Evolutionary conservation across 2,888 invertebrate species (phyloP).

Genomic region (Netelia inedita): DNA sequence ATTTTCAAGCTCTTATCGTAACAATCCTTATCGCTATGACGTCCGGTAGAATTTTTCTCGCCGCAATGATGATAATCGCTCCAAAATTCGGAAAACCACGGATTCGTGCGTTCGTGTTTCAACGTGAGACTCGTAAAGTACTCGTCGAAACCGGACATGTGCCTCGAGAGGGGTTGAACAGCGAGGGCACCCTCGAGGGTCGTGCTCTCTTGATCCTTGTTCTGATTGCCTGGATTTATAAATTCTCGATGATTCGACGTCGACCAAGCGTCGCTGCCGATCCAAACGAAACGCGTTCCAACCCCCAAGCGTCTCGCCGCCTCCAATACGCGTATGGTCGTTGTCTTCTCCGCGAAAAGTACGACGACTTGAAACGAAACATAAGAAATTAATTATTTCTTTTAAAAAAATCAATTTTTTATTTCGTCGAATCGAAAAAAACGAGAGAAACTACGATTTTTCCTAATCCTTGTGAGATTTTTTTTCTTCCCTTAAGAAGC

Average conservation of each 20-base stretch:
- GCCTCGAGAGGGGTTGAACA: slow-evolving; percentile 85
- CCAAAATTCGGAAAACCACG: slow-evolving; percentile 87
- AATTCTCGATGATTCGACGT: slow-evolving; percentile 77
- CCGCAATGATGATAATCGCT: slow-evolving; percentile 82
- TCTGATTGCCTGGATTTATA: slow-evolving; percentile 66
- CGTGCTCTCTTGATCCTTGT: slow-evolving; percentile 78
- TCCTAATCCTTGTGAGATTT: too few species aligned
- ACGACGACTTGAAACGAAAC: slow-evolving; percentile 84
- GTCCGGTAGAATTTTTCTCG: slow-evolving; percentile 19
- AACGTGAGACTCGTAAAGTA: slow-evolving; percentile 85
- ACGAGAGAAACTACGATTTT: too few species aligned
- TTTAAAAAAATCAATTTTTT: not conserved
- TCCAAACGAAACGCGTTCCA: slow-evolving; percentile 85
- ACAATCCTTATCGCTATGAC: slow-evolving; percentile 57
- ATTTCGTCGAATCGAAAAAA: not conserved
- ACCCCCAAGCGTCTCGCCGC: slow-evolving; percentile 83
- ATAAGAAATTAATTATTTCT: not conserved
- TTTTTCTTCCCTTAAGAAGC: not conserved
- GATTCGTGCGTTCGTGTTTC: slow-evolving; percentile 82
- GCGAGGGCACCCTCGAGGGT: slow-evolving; percentile 86
- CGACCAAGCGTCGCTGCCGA: slow-evolving; percentile 87
- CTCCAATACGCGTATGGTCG: slow-evolving; percentile 84
- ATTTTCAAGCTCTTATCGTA: slow-evolving; percentile 70
- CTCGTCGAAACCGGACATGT: slow-evolving; percentile 85
- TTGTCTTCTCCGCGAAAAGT: slow-evolving; percentile 85